Base-by-base conservation (phyloP, 2,888 invertebrate species). In the Agrotis clavis region DNA sequence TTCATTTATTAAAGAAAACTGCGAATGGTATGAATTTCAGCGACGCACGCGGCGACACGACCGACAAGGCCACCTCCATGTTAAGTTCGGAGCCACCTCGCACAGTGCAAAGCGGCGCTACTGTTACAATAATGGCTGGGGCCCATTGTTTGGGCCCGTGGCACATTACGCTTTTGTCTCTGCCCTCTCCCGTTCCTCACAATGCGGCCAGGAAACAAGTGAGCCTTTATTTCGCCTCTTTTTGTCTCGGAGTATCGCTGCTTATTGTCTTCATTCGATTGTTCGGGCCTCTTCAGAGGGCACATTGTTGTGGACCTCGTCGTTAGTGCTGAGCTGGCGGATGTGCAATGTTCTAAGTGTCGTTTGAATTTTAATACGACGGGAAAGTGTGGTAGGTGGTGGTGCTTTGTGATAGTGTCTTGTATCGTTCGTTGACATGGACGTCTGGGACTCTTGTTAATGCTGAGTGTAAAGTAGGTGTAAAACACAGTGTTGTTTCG, bases 191-290 rank as follows among this genome's bases (percentile, higher is more conserved):
- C 94, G 95, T 94, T 94, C 95, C 95, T 96, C 95, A 96, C 96
- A 96, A 96, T 96, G 96, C 96, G 96, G 96, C 96, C 95, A 96
- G 96, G 96, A 96, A 96, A 96, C 96, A 96, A 96, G 96, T 96
- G 96, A 96, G 96, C 96, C 96, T 96, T 96, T 96, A 96, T 96
- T 96, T 96, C 96, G 96, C 95, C 95, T 96, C 96, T 96, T 96
- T 96, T 96, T 96, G 96, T 96, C 96, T 96, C 96, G 94, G 96
- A 96, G 96, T 96, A 96, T 96, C 96, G 96, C 95, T 96, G 96
- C 95, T 96, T 96, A 96, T 96, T 96, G 96, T 96, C 96, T 96
- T 96, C 96, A 96, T 96, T 96, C 96, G 96, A 96, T 96, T 96
- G 96, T 96, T 96, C 96, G 95, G 94, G 92, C 94, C 96, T 96